Percentiles rank a stretch among this genome's conserved stretches.
phyloP scores from a whole-genome alignment of 2,797 vertebrate species.

The Cebuella pygmaea region DNA sequence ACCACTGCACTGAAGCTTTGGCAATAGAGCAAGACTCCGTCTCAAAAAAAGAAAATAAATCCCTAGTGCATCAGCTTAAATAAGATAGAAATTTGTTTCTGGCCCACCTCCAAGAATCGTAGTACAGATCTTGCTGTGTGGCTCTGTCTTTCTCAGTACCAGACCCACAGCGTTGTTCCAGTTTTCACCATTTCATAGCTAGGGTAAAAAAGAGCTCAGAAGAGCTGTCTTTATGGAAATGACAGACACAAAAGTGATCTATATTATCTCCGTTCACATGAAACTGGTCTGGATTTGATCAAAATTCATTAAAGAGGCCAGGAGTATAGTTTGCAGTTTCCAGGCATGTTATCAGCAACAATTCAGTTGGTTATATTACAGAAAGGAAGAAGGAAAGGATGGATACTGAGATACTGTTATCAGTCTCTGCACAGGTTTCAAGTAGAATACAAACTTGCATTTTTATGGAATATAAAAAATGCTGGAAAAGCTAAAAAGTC shows the following conservation, averaged over 20 bases:
- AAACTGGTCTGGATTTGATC: background rate
- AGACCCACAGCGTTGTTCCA: background rate
- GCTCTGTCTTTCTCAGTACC: background rate
- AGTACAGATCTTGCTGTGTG: background rate
- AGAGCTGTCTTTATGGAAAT: background rate
- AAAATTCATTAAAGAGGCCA: slow-evolving; percentile 18
- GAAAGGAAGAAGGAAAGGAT: background rate
- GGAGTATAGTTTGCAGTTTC: background rate
- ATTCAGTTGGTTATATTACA: background rate
- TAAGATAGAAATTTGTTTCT: background rate
- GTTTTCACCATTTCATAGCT: background rate
- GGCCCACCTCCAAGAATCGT: background rate
- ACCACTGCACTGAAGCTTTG: too few relatives aligned
- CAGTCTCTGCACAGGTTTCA: slow-evolving; percentile 2
- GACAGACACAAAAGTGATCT: background rate
- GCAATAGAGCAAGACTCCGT: too few relatives aligned
- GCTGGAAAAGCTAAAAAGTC: background rate
- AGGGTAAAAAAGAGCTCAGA: background rate
- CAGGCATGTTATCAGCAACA: background rate
- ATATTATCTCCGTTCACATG: background rate
- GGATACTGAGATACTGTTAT: background rate
- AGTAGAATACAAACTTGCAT: background rate
- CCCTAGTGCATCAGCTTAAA: background rate
- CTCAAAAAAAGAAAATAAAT: background rate
- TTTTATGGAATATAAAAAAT: slow-evolving; percentile 2